A percentile compares a stretch with the other conserved stretches of the same genome.
phyloP scores from a whole-genome alignment of 2,113 vertebrate species.

The Dromas ardeola region DNA sequence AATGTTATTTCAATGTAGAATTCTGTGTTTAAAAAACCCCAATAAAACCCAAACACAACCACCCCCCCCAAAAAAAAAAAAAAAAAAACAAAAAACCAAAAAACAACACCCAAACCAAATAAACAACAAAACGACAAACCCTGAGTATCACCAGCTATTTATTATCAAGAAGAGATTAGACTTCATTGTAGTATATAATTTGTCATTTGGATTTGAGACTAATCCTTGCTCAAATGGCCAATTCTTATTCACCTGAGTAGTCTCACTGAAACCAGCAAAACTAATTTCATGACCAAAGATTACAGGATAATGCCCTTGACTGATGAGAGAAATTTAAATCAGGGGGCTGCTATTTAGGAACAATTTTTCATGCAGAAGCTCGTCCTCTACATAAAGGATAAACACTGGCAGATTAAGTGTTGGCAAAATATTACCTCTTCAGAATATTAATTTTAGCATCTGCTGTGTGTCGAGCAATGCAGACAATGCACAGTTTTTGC shows the following conservation, averaged over 20 bases:
- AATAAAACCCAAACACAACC: not conserved
- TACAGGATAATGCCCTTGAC: not conserved
- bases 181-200: not conserved
- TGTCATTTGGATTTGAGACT: not conserved
- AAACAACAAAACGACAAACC: not conserved
- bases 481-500: constrained; percentile 36
- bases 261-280: constrained; percentile 14
- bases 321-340: constrained; percentile 31
- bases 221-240: constrained; percentile 22
- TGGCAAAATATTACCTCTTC: constrained; percentile 51
- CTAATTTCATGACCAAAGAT: constrained; percentile 16
- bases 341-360: constrained; percentile 6
- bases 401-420: constrained; percentile 57
- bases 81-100: no score
- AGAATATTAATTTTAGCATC: constrained; percentile 54
- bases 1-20: not conserved
- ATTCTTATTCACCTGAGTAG: constrained; percentile 14
- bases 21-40: not conserved
- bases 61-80: no score
- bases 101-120: no score
- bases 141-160: not conserved
- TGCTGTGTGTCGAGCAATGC: constrained; percentile 1
- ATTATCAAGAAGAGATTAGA: not conserved
- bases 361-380: constrained; percentile 16
- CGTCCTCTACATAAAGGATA: not conserved